phyloP scores from a whole-genome alignment of 2,113 vertebrate genomes.

The Prolemur simus region DNA sequence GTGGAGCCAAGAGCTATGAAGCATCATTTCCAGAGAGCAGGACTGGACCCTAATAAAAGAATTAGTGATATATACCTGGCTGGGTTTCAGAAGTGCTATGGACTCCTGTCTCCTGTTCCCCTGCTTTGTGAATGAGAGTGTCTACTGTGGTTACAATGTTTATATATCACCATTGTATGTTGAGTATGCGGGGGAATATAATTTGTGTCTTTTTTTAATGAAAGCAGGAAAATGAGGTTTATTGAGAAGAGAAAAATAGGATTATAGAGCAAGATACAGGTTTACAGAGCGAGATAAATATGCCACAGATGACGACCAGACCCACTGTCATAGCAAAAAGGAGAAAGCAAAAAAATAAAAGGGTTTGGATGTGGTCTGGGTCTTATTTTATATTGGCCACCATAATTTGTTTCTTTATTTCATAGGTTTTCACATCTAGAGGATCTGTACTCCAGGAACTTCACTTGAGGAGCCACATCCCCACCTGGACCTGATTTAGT shows the following conservation, averaged over 20 bases:
- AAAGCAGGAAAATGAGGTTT: no score
- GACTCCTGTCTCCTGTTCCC: background rate
- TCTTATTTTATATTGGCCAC: no score
- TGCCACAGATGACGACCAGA: no score
- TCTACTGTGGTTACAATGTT: background rate
- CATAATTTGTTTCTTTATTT: background rate
- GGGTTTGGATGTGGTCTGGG: no score
- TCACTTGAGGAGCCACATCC: background rate
- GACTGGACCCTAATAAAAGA: background rate
- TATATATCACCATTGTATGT: background rate
- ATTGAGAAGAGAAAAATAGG: no score
- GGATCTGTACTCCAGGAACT: background rate
- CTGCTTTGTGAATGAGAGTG: background rate
- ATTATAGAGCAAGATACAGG: no score
- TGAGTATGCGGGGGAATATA: background rate
- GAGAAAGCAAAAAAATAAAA: no score
- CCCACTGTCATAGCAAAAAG: no score
- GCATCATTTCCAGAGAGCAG: background rate
- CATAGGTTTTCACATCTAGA: background rate
- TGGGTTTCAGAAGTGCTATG: background rate
- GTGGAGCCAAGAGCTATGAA: background rate
- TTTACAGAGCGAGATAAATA: no score
- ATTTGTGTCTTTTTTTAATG: background rate
- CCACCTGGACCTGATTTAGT: background rate
- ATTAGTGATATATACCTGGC: background rate